Evolutionary conservation across 2,888 invertebrate species (phyloP), one percentile per base, ranked within the genome.

Genomic region (Crossocerus cetratus): DNA sequence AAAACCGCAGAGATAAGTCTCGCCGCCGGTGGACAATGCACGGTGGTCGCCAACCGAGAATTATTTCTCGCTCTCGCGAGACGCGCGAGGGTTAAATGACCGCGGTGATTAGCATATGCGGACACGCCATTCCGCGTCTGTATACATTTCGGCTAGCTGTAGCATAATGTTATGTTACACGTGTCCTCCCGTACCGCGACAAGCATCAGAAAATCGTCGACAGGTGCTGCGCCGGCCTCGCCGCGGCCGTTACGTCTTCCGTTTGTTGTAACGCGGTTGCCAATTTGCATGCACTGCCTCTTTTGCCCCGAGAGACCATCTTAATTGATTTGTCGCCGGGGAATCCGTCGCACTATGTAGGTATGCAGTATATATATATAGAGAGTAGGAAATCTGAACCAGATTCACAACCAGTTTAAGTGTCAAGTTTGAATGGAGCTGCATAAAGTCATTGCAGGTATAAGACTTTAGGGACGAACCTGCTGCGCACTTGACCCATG

Each of bases 191-290:
- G 59, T 77, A 67, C 65, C 57, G 72, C 81, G 84, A 83, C 84
- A 86, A 85, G 82, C 80, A 86, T 86, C 84, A 83, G 84, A 80
- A 84, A 86, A 85, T 86, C 82, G 82, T 82, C 80, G 84, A 80
- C 85, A 86, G 86, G 82, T 86, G 84, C 66, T 74, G 45, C 16
- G 16, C 43, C 53, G 58, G 54, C 58, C 65, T 63, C 76, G 73
- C 65, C 66, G 64, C 71, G 57, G 43, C 23, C 69, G 42, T 65
- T 66, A 55, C 60, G 68, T 74, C 63, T 69, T 65, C 45, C 56
- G 20, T 56, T 65, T 54, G 43, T 3, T 18, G 44, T 72, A 64
- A 58, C 68, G 63, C 64, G 69, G 69, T 69, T 68, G 57, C 68
- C 45, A 53, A 62, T 62, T 69, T 59, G 53, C 22, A 44, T 43